phyloP scores from a whole-genome alignment of 2,888 invertebrate genomes.

The Drosophila basisetae region DNA sequence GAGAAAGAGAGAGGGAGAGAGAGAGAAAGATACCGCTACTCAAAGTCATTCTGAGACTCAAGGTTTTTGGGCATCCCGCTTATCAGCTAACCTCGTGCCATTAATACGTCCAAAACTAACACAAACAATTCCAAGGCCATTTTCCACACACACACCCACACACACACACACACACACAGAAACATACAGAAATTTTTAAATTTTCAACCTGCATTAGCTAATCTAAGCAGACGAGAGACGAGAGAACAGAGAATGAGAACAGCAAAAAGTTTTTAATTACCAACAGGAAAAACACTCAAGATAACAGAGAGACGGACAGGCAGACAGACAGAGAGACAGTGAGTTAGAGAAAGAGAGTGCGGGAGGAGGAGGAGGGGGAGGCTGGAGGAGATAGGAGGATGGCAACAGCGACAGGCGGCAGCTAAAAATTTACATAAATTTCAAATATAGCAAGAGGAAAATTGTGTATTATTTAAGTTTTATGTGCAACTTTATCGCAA shows the following conservation, averaged over 20 bases:
- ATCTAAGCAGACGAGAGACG: constrained; percentile 52
- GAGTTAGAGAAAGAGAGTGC: not conserved
- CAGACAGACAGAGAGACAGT: constrained; percentile 1
- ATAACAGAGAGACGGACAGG: constrained; percentile 44
- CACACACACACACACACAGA: constrained; percentile 3
- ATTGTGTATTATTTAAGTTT: constrained; percentile 52
- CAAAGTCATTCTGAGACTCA: constrained; percentile 13
- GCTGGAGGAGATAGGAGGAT: not conserved
- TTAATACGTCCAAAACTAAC: constrained; percentile 35
- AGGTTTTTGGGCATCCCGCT: constrained; percentile 20
- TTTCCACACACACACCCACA: constrained; percentile 18
- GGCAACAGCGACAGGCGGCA: constrained; percentile 23
- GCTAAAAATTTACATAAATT: constrained; percentile 70
- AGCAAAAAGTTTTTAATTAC: constrained; percentile 75
- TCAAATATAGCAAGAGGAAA: constrained; percentile 68
- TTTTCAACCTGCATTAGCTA: constrained; percentile 68
- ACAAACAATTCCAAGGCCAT: constrained; percentile 51
- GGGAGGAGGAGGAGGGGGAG: not conserved
- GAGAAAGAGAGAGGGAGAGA: constrained; percentile 8
- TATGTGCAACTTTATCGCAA: constrained; percentile 55
- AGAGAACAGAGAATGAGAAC: constrained; percentile 15
- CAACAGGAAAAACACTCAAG: constrained; percentile 76
- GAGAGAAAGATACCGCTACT: constrained; percentile 27
- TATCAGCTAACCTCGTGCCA: constrained; percentile 40
- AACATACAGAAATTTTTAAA: constrained; percentile 7